Base-by-base conservation (phyloP, 1,140 invertebrate species). In the Diabrotica virgifera region DNA sequence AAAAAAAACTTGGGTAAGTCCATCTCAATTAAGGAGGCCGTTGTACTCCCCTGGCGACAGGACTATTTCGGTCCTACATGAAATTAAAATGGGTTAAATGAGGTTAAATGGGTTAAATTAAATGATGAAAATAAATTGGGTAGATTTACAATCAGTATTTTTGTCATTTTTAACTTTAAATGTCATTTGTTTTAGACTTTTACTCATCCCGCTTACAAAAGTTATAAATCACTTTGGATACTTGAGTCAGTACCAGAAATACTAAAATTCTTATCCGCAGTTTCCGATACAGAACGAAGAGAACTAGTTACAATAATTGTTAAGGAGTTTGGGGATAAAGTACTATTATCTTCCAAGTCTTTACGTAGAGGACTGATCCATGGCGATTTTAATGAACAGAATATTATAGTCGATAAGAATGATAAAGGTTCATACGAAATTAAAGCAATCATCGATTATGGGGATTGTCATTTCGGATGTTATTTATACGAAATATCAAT, bases 311-410 rank as follows among this genome's bases (percentile, higher is more conserved):
- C 85, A 40, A 81, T 87, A 66, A 82, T 94, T 2, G 84, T 94
- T 0, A 74, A 83, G 24, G 80, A 82, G 14, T 95, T 92, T 75
- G 84, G 89, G 58, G 75, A 81, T 5, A 80, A 84, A 0, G 86
- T 95, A 0, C 66, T 90, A 0, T 80, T 82, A 2, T 74, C 80
- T 3, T 75, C 83, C 5, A 72, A 84, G 0, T 78, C 82, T 2
- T 77, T 94, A 36, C 85, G 87, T 59, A 84, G 81, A 78, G 91
- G 92, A 52, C 82, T 93, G 10, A 89, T 97, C 63, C 94, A 96
- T 74, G 95, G 94, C 5, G 94, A 96, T 77, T 82, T 93, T 38
- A 96, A 96, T 74, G 93, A 96, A 73, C 90, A 93, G 73, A 97
- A 97, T 79, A 85, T 96, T 11, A 74, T 96, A 0, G 86, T 94